Conservation (phyloP, 1,140 invertebrate species). For the Cyclargus thomasi region DNA sequence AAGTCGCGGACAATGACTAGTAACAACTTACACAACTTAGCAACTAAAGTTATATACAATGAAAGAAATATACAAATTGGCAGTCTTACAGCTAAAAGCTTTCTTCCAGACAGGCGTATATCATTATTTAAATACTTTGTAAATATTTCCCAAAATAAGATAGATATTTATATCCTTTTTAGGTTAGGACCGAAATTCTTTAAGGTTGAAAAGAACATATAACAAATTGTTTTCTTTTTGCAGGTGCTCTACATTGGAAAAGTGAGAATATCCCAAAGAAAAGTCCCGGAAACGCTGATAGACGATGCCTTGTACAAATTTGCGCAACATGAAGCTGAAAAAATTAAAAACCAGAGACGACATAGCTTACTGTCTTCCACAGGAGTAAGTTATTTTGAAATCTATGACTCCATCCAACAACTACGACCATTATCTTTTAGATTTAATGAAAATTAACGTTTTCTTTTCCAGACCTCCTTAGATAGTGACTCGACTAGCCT, state of each 20-base stretch:
- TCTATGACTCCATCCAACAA: too few relatives aligned
- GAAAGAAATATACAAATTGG: too few relatives aligned
- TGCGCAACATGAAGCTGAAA: conserved; percentile 84
- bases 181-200: too few relatives aligned
- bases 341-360: conserved; percentile 74
- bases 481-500: conserved; percentile 60
- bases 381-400: conserved; percentile 41
- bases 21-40: too few relatives aligned
- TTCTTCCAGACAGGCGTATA: too few relatives aligned
- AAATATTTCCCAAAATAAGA: too few relatives aligned
- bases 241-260: conserved; percentile 92
- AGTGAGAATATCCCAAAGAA: conserved; percentile 88
- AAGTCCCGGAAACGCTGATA: conserved; percentile 90
- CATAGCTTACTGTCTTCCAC: conserved; percentile 66
- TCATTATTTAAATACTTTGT: too few relatives aligned
- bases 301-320: conserved; percentile 93
- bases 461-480: conserved; percentile 53
- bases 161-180: too few relatives aligned
- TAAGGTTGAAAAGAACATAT: background rate
- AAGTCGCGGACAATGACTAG: too few relatives aligned
- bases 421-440: too few relatives aligned
- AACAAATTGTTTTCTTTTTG: conserved; percentile 32
- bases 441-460: background rate
- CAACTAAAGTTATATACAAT: too few relatives aligned
- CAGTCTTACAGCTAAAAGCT: too few relatives aligned